Base-by-base conservation (phyloP, 2,113 vertebrate species). In the Pygathrix nemaeus region DNA sequence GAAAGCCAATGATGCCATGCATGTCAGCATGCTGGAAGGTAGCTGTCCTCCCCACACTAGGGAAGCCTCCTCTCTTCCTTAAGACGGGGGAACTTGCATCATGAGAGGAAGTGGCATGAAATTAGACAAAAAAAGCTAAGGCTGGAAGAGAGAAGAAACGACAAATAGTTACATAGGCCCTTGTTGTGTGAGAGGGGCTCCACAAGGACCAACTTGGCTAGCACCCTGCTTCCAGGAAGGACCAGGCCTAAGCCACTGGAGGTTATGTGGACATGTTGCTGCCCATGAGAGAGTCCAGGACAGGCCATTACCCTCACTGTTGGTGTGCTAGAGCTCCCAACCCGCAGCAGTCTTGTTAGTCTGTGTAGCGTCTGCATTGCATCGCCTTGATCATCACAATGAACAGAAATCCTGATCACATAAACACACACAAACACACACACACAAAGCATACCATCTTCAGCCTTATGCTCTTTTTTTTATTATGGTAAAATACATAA, bases 21-120 rank as follows among this genome's bases (percentile, higher is more conserved):
- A 99, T 0, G 99, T 99, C 95, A 99, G 99, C 99, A 99, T 99
- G 99, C 97, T 99, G 98, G 99, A 99, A 99, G 99, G 99, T 99
- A 99, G 91, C 97, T 80, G 50, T 80, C 25, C 78, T 59, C 97
- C 83, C 50, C 2, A 30, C 48, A 76, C 70, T 8, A 5, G 35
- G 52, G 78, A 48, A 55, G 38, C 57, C 20, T 9, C 59, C n/a
- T 86, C 45, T n/a, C 72, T 96, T n/a, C 70, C 82, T n/a, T 87
- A 27, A 88, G 40, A 38, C 48, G 30, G 40, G 52, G 66, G 57
- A 68, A 17, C 66, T 66, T 72, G 32, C 9, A 0, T 93, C 21
- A 1, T 18, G 16, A 27, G 57, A 45, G 52, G 76, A 76, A 59
- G 43, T 76, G 35, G 14, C 27, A n/a, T 50, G 12, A 83, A 68